Conservation (phyloP, 2,797 vertebrate genomes). For the Pangasius djambal region DNA sequence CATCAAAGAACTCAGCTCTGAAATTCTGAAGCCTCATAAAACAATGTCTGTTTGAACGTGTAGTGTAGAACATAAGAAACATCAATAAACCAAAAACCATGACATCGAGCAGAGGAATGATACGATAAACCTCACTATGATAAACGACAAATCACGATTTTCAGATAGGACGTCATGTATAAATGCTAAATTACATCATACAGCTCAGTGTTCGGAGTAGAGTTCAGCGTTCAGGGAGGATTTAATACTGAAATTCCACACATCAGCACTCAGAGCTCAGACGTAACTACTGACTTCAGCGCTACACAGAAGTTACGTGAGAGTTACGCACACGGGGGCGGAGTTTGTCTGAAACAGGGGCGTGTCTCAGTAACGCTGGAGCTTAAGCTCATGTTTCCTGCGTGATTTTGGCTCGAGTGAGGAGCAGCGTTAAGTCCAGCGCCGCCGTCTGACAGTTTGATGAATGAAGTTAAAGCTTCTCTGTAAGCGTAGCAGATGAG, state of each 20-base stretch:
- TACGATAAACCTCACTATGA: neutral
- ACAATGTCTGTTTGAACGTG: neutral
- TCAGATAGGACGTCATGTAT: neutral
- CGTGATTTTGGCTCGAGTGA: no score
- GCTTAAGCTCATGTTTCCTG: no score
- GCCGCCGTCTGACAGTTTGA: no score
- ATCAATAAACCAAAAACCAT: neutral
- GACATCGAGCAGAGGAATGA: neutral
- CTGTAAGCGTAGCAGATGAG: no score
- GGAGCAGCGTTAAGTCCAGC: no score
- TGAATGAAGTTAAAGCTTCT: no score
- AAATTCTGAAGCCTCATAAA: neutral
- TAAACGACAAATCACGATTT: neutral
- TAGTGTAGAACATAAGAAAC: neutral
- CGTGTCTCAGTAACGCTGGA: no score
- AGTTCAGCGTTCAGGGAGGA: neutral
- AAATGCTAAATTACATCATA: neutral
- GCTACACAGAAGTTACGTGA: no score
- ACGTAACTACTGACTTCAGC: no score
- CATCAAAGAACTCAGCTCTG: constrained; percentile 7
- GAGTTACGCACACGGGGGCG: no score
- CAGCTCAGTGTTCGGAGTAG: neutral
- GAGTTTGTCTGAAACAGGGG: no score
- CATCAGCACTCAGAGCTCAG: neutral
- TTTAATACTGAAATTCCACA: neutral